Conservation (phyloP, 2,113 vertebrate species). For the Scartelaos histophorus region DNA sequence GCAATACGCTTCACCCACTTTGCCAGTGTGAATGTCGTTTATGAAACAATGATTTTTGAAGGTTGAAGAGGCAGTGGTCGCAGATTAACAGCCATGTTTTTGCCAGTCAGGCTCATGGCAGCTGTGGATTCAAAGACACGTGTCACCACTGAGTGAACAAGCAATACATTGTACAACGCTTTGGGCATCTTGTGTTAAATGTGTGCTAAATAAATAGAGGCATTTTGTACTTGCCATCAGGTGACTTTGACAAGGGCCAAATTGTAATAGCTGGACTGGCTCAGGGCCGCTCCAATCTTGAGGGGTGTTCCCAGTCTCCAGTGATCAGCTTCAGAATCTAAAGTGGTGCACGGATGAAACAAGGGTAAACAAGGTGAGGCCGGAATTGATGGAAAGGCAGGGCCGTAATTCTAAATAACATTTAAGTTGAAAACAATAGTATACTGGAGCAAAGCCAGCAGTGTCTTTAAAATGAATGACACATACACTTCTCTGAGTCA, state of each 20-base stretch:
- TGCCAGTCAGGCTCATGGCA: no score
- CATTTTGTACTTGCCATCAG: not conserved
- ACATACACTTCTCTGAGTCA: not conserved
- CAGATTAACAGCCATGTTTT: not conserved
- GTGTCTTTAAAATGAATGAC: not conserved
- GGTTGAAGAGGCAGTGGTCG: not conserved
- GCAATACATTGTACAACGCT: not conserved
- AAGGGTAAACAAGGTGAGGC: not conserved
- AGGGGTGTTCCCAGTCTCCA: not conserved
- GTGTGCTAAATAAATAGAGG: not conserved
- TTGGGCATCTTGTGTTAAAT: not conserved
- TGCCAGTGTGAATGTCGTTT: not conserved
- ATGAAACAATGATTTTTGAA: not conserved
- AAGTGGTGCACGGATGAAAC: not conserved
- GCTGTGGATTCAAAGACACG: no score
- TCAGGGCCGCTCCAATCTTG: not conserved
- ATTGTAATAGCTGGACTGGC: not conserved
- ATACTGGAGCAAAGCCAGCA: not conserved
- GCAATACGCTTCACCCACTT: not conserved
- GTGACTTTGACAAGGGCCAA: not conserved
- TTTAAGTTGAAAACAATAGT: conserved; percentile 6
- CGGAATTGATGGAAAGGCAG: not conserved
- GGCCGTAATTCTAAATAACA: not conserved
- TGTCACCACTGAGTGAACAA: not conserved
- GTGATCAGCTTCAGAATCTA: not conserved